These are phyloP conservation scores for Echeneis naucrates DNA, from an alignment of 2,797 vertebrate species.

Conservation along the genomic window DNA sequence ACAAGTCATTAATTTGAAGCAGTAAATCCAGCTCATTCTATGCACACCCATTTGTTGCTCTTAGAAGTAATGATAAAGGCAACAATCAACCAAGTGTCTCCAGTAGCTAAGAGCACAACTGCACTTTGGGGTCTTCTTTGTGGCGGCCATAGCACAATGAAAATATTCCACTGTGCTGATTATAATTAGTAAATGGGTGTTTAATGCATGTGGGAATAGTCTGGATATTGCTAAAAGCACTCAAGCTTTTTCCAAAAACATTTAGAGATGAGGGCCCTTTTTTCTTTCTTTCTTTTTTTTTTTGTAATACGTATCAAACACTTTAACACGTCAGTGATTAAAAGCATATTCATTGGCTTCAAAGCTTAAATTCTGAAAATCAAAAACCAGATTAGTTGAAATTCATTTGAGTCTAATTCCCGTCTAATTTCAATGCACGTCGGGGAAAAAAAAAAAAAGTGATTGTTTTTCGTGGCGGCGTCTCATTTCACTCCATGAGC, in stretches of 20 bases:
- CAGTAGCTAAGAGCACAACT: slow-evolving; percentile 39
- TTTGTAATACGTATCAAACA: slow-evolving; percentile 36
- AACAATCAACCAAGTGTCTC: slow-evolving; percentile 12
- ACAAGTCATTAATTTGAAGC: slow-evolving; percentile 5
- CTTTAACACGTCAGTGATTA: slow-evolving; percentile 22
- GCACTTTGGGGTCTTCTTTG: slow-evolving; percentile 17
- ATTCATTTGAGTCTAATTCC: slow-evolving; percentile 42
- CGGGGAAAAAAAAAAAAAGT: slow-evolving; percentile 25
- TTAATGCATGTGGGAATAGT: slow-evolving; percentile 32
- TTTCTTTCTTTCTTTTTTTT: slow-evolving; percentile 23
- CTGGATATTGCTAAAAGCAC: slow-evolving; percentile 33
- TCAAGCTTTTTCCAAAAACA: slow-evolving; percentile 27
- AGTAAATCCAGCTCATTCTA: slow-evolving; percentile 8
- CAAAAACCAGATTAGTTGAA: slow-evolving; percentile 53
- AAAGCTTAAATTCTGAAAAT: slow-evolving; percentile 34
- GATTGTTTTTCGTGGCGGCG: slow-evolving; percentile 28
- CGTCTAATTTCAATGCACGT: slow-evolving; percentile 40
- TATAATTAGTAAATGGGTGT: slow-evolving; percentile 44
- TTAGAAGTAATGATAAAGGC: slow-evolving; percentile 34
- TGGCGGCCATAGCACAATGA: slow-evolving; percentile 14
- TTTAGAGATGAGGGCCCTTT: slow-evolving; percentile 37
- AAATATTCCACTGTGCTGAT: slow-evolving; percentile 24
- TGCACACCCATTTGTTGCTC: slow-evolving; percentile 40
- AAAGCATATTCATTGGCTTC: slow-evolving; percentile 33
- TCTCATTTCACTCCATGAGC: slow-evolving; percentile 44